phyloP scores from a whole-genome alignment of 2,797 vertebrate species.

The Cottoperca gobio region DNA sequence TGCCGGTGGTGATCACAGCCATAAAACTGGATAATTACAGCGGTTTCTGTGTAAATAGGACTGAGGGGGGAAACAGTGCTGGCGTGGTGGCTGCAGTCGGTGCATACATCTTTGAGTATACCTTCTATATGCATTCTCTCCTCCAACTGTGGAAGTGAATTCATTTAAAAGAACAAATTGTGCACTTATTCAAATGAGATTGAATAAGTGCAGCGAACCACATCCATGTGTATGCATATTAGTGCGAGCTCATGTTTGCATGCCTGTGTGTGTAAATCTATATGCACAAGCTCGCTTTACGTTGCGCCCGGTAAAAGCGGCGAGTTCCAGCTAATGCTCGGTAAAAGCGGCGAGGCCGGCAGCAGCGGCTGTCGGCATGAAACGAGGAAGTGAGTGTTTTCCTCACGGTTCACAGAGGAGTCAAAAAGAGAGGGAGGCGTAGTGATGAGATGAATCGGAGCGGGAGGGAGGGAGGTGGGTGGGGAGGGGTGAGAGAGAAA shows the following conservation, averaged over 20 bases:
- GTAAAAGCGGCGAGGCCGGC: slow-evolving; percentile 3
- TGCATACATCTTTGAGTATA: background rate
- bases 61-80: slow-evolving; percentile 2
- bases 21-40: slow-evolving; percentile 73
- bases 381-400: slow-evolving; percentile 54
- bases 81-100: slow-evolving; percentile 8
- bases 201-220: slow-evolving; percentile 39
- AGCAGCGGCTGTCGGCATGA: slow-evolving; percentile 5
- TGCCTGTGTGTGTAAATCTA: background rate
- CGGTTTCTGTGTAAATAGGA: slow-evolving; percentile 63
- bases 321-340: slow-evolving; percentile 11
- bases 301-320: slow-evolving; percentile 3
- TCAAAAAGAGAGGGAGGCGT: slow-evolving; percentile 53
- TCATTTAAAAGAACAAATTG: slow-evolving; percentile 49
- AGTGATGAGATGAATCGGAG: slow-evolving; percentile 61
- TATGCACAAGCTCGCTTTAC: background rate
- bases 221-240: background rate
- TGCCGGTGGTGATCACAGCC: slow-evolving; percentile 63
- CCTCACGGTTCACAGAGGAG: slow-evolving; percentile 61
- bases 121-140: slow-evolving; percentile 12
- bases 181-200: slow-evolving; percentile 58
- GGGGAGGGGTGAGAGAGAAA: background rate
- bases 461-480: slow-evolving; percentile 5
- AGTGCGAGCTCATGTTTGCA: background rate
- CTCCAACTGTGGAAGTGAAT: slow-evolving; percentile 12